Conservation (phyloP, 1,140 invertebrate species). For the Ectropis grisescens region DNA sequence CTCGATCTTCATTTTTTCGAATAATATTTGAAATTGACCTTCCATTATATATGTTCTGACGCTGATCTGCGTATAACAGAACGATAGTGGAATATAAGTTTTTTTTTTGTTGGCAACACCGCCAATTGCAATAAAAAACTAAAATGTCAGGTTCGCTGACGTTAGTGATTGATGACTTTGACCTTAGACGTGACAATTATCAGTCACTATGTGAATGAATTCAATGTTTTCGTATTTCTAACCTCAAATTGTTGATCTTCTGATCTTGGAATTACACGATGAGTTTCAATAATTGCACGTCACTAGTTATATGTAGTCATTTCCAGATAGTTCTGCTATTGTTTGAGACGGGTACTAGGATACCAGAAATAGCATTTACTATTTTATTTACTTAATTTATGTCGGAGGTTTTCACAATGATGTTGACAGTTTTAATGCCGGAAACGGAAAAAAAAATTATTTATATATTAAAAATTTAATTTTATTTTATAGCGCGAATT, state of each 20-base stretch:
- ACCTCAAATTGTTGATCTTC: not conserved
- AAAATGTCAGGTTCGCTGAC: not conserved
- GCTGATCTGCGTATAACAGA: not conserved
- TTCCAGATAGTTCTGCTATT: not conserved
- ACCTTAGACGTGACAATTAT: not conserved
- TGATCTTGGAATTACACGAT: not conserved
- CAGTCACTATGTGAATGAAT: no score
- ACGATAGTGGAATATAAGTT: not conserved
- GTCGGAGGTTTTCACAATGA: not conserved
- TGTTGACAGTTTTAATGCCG: not conserved
- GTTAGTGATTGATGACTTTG: not conserved
- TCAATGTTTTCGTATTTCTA: no score
- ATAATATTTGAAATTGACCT: slow-evolving; percentile 16
- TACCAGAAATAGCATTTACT: not conserved
- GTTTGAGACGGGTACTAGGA: not conserved
- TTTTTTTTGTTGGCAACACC: not conserved
- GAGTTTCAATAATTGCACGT: not conserved
- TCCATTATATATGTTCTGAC: slow-evolving; percentile 5
- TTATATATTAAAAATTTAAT: no score
- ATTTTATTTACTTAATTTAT: not conserved
- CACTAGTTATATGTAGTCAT: not conserved
- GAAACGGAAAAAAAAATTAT: not conserved
- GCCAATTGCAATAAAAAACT: not conserved
- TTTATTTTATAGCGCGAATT: no score
- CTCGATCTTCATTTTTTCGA: slow-evolving; percentile 12